Conservation (phyloP, 1,140 invertebrate genomes). For the Proctacanthus coquilletti region DNA sequence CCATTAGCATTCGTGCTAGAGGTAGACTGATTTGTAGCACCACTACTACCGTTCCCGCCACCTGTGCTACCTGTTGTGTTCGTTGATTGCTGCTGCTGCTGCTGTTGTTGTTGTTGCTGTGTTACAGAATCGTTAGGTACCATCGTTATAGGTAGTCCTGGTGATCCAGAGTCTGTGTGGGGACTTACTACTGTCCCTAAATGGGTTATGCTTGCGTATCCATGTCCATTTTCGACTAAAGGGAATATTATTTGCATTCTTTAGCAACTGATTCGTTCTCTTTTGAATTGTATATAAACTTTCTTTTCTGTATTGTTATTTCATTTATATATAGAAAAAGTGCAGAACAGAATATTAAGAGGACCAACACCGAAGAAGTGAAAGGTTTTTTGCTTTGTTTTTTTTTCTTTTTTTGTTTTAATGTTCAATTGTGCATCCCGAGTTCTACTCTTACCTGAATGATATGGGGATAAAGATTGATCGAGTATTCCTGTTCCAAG, state of each 20-base stretch:
- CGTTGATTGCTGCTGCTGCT: background rate
- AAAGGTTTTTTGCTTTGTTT: background rate
- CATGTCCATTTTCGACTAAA: constrained; percentile 16
- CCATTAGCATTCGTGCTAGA: background rate
- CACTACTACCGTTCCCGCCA: background rate
- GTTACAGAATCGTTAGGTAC: background rate
- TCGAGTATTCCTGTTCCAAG: constrained; percentile 40
- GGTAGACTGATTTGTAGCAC: no score
- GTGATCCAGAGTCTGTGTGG: constrained; percentile 4
- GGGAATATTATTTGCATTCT: no score
- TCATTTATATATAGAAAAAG: no score
- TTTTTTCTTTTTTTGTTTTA: constrained; percentile 4
- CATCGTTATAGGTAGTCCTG: constrained; percentile 6
- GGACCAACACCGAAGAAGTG: no score
- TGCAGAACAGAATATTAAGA: no score
- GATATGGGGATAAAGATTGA: constrained; percentile 47
- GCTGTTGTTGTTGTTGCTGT: constrained; percentile 7
- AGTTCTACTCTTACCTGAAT: constrained; percentile 36
- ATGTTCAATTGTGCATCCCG: background rate
- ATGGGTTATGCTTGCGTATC: constrained; percentile 15
- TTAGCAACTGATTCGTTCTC: no score
- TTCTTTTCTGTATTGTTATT: no score
- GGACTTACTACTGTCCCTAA: constrained; percentile 13
- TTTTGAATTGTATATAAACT: no score
- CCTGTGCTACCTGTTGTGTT: background rate